Percentiles rank a stretch among this genome's conserved stretches.
phyloP scores from a whole-genome alignment of 2,888 invertebrate genomes.

The Cephus pygmeus region DNA sequence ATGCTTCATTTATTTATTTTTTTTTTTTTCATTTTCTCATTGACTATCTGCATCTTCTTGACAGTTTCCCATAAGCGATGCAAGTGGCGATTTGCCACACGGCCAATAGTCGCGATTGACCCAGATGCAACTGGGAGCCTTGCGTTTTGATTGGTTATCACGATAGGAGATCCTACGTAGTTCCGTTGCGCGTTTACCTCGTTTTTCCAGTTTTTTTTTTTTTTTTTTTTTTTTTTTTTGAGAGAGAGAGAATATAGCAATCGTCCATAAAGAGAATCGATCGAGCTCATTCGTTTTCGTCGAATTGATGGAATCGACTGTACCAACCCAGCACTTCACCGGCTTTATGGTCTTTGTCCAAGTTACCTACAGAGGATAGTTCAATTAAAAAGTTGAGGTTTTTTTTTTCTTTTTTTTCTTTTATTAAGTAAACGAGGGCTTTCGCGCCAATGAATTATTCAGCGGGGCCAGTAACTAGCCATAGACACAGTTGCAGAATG shows the following conservation, averaged over 20 bases:
- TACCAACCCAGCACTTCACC: neutral
- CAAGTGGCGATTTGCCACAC: too few relatives aligned
- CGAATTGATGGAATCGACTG: neutral
- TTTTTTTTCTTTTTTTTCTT: neutral
- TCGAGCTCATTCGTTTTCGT: neutral
- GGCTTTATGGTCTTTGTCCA: neutral
- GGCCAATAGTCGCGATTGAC: neutral
- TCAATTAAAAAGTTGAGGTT: neutral
- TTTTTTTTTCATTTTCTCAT: too few relatives aligned
- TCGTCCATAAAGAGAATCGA: neutral
- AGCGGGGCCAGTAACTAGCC: neutral
- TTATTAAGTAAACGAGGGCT: neutral
- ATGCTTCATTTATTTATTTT: too few relatives aligned
- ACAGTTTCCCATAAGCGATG: too few relatives aligned
- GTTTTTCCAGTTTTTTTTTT: too few relatives aligned
- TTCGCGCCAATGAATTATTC: conserved; percentile 1
- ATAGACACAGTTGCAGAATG: neutral
- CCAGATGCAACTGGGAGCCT: neutral
- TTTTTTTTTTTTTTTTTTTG: too few relatives aligned
- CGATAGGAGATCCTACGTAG: too few relatives aligned
- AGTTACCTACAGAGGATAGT: neutral
- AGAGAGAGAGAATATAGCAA: neutral
- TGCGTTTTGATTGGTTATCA: too few relatives aligned
- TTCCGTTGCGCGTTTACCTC: too few relatives aligned
- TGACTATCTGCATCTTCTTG: too few relatives aligned